Conservation (phyloP, 1,140 invertebrate species). For the Rhopalosiphum padi region DNA sequence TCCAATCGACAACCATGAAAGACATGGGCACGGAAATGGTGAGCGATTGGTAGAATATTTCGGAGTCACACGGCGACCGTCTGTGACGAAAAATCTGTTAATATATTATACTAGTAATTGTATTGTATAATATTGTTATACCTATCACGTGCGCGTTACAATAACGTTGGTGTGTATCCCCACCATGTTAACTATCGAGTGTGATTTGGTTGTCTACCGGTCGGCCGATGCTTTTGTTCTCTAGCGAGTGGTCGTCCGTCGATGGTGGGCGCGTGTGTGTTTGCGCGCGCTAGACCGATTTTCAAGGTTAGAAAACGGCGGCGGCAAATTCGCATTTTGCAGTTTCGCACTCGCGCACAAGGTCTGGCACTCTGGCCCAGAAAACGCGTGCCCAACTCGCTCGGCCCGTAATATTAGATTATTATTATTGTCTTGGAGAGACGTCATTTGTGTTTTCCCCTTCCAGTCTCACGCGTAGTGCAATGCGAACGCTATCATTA, state of each 20-base stretch:
- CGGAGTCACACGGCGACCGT: no score
- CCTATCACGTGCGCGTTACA: not conserved
- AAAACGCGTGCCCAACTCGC: not conserved
- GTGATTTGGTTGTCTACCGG: not conserved
- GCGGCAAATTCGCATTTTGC: not conserved
- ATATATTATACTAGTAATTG: no score
- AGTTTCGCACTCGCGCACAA: not conserved
- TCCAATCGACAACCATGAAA: constrained; percentile 27
- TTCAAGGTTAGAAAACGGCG: constrained; percentile 45
- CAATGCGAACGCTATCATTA: not conserved
- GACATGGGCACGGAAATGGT: constrained; percentile 55
- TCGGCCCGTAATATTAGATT: not conserved
- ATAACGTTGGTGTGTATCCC: not conserved
- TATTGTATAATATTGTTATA: not conserved
- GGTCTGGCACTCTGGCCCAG: not conserved
- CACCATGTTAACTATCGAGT: not conserved
- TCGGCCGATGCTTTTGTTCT: constrained; percentile 44
- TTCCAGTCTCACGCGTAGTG: not conserved
- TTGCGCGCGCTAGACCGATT: constrained; percentile 17
- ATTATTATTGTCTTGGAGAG: not conserved
- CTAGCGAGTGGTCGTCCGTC: not conserved
- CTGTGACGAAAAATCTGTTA: no score
- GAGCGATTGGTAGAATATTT: not conserved
- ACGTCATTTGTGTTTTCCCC: not conserved
- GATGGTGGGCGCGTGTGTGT: not conserved